These are phyloP conservation scores for Colossoma macropomum DNA, from an alignment of 2,113 vertebrate species.

Conservation along the genomic window DNA sequence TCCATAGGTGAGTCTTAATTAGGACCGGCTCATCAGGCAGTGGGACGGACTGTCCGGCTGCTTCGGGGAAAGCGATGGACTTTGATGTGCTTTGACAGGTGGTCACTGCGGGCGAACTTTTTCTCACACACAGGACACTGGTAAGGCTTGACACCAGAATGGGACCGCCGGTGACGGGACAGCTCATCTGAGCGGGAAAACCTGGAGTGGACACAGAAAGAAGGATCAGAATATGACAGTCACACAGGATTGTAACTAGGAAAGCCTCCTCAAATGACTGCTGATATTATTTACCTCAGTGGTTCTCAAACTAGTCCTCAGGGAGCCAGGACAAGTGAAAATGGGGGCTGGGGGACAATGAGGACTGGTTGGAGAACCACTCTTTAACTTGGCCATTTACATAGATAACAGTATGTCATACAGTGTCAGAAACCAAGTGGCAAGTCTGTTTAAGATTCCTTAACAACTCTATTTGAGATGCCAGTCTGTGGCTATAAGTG, in stretches of 20 bases:
- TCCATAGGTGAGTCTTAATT: constrained; percentile 31
- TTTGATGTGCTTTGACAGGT: constrained; percentile 95
- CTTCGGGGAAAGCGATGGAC: constrained; percentile 93
- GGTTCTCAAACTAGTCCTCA: too few relatives aligned
- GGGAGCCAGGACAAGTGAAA: too few relatives aligned
- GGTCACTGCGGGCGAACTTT: constrained; percentile 95
- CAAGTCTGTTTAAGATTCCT: too few relatives aligned
- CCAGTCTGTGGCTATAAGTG: too few relatives aligned
- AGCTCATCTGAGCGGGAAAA: constrained; percentile 94
- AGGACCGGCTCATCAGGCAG: constrained; percentile 77
- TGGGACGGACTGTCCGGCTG: constrained; percentile 80
- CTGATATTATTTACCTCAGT: too few relatives aligned
- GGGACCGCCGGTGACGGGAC: constrained; percentile 91
- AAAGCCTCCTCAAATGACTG: too few relatives aligned
- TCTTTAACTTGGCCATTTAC: too few relatives aligned
- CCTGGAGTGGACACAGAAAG: constrained; percentile 69
- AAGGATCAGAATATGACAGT: not conserved
- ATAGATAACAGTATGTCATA: too few relatives aligned
- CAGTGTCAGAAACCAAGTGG: too few relatives aligned
- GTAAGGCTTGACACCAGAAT: constrained; percentile 95
- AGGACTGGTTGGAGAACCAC: too few relatives aligned
- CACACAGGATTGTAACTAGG: not conserved
- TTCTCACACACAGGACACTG: constrained; percentile 93
- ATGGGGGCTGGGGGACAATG: too few relatives aligned
- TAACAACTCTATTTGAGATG: too few relatives aligned